phyloP scores from a whole-genome alignment of 2,113 vertebrate species.

The Piprites chloris region DNA sequence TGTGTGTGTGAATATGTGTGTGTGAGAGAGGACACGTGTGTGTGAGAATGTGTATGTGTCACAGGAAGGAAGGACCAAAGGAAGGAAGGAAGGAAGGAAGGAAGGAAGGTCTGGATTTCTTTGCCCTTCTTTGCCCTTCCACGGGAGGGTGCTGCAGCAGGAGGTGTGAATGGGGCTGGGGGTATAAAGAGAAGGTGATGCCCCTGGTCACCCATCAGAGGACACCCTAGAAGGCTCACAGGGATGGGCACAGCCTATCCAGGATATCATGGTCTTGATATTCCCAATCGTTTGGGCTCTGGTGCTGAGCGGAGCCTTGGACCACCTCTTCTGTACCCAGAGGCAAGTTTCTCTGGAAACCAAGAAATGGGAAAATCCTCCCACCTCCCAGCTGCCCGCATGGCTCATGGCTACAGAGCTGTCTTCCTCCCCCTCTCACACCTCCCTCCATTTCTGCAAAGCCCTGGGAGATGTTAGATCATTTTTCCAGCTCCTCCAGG shows the following conservation, averaged over 20 bases:
- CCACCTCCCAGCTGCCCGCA: conserved; percentile 24
- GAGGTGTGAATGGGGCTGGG: not conserved
- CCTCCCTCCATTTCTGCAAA: conserved; percentile 19
- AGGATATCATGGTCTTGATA: accelerated
- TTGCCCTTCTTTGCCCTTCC: not conserved
- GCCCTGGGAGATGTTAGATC: conserved; percentile 9
- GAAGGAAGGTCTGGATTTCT: not conserved
- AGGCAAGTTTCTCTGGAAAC: conserved; percentile 37
- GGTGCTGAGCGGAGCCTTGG: not conserved
- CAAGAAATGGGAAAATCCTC: conserved; percentile 10
- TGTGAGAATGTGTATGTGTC: not conserved
- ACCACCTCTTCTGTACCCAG: not conserved
- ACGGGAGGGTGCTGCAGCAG: not conserved
- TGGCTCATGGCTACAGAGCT: not conserved
- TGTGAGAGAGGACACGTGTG: no score
- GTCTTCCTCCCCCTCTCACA: conserved; percentile 44
- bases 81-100: not conserved
- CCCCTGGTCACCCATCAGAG: not conserved
- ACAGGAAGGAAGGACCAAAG: not conserved
- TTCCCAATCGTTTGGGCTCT: not conserved
- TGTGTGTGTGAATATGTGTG: not conserved
- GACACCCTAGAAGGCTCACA: not conserved
- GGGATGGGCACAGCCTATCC: not conserved
- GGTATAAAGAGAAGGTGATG: not conserved
- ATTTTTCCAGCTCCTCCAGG: conserved; percentile 44